A percentile compares a stretch with the other conserved stretches of the same genome.
These are phyloP conservation scores for Eueremaeus valkanovi DNA, from an alignment of 2,888 invertebrate species.

Conservation along the genomic window DNA sequence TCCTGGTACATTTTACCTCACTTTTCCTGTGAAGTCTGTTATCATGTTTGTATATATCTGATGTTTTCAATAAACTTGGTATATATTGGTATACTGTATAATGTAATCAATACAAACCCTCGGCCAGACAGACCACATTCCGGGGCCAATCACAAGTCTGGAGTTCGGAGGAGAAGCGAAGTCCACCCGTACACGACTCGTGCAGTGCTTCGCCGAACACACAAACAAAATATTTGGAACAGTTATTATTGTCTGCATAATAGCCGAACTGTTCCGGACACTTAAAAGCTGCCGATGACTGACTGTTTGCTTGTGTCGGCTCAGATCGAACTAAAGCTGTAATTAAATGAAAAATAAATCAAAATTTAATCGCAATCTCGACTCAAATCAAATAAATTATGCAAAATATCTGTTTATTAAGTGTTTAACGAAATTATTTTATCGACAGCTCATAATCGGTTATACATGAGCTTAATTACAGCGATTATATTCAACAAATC, in stretches of 20 bases:
- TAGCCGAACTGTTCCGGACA: constrained; percentile 94
- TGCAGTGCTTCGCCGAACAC: constrained; percentile 87
- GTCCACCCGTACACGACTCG: constrained; percentile 86
- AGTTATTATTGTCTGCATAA: constrained; percentile 85
- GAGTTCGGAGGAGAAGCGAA: constrained; percentile 91
- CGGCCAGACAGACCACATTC: constrained; percentile 70
- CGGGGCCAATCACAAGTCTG: constrained; percentile 96
- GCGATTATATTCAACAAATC: too few species aligned
- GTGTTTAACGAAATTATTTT: neutral
- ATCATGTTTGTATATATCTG: too few species aligned
- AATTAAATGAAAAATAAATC: too few species aligned
- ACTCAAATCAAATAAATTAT: neutral
- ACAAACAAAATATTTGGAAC: constrained; percentile 88
- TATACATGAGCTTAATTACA: too few species aligned
- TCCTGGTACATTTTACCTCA: too few species aligned
- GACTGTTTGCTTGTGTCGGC: neutral
- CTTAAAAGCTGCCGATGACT: constrained; percentile 63
- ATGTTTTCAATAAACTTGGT: too few species aligned
- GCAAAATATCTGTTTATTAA: neutral
- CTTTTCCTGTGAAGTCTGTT: too few species aligned
- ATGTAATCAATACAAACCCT: too few species aligned
- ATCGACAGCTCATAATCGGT: too few species aligned
- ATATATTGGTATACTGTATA: too few species aligned
- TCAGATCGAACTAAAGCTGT: neutral
- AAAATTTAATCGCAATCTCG: too few species aligned